Conservation (phyloP, 92 coral and sea anemone genomes). For the Porites evermanni region DNA sequence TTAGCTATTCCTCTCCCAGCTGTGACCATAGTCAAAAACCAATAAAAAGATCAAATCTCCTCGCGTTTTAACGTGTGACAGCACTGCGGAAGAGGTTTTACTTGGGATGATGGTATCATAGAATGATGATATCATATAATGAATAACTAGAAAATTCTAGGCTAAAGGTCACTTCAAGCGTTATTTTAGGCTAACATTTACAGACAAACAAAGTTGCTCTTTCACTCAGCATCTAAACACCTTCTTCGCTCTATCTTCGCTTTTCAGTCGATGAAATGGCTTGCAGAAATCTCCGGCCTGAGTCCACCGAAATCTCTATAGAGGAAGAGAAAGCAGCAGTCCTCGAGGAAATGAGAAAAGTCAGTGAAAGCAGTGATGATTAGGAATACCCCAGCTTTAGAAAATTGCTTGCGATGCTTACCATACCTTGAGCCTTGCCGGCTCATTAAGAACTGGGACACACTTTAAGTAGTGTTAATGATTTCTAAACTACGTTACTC, state of each 20-base stretch:
- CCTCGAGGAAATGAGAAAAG: conserved; percentile 73
- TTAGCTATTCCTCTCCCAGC: no score
- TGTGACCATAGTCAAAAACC: no score
- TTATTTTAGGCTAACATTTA: no score
- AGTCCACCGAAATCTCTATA: conserved; percentile 74
- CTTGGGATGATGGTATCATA: no score
- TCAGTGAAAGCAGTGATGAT: conserved; percentile 36
- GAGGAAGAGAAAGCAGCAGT: conserved; percentile 89
- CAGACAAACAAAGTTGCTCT: no score
- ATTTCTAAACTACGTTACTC: not conserved
- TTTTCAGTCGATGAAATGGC: conserved; percentile 53
- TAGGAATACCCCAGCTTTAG: not conserved
- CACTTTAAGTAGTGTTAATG: not conserved
- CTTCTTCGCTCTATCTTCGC: not conserved
- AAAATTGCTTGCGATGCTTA: not conserved
- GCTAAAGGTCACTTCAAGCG: no score
- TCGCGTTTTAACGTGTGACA: no score
- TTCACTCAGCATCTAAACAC: no score
- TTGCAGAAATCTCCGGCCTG: conserved; percentile 78
- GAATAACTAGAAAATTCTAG: no score
- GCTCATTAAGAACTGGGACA: not conserved
- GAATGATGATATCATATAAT: no score
- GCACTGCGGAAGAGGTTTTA: no score
- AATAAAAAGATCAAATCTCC: no score
- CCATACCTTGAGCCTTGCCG: not conserved